phyloP scores from a whole-genome alignment of 1,140 invertebrate genomes.

The Danaus melanippus region DNA sequence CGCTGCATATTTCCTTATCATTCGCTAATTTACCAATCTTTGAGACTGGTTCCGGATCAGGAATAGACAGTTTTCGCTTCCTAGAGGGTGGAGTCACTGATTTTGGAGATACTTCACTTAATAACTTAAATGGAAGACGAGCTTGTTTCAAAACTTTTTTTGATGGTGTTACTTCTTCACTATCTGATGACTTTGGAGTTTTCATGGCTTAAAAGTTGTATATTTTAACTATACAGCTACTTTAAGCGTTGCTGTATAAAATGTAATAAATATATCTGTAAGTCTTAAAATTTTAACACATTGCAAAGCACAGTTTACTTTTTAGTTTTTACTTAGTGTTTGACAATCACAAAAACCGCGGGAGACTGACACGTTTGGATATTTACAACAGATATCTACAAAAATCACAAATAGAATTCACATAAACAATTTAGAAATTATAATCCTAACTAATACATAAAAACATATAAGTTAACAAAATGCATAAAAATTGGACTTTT shows the following conservation, averaged over 20 bases:
- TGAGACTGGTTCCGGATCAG: slow-evolving; percentile 37
- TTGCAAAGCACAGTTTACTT: slow-evolving; percentile 29
- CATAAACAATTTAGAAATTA: too few relatives aligned
- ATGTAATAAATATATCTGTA: slow-evolving; percentile 4
- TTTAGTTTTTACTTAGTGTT: slow-evolving; percentile 19
- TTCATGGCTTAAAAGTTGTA: slow-evolving; percentile 40
- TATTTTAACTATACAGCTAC: slow-evolving; percentile 17
- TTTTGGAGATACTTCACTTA: slow-evolving; percentile 50
- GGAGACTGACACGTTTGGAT: slow-evolving; percentile 23
- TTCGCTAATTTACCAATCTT: slow-evolving; percentile 56
- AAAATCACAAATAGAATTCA: background rate
- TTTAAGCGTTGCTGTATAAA: slow-evolving; percentile 16
- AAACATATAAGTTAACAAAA: too few relatives aligned
- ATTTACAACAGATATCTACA: slow-evolving; percentile 19
- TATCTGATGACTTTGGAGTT: slow-evolving; percentile 47
- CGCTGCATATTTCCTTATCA: slow-evolving; percentile 38
- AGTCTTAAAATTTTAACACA: slow-evolving; percentile 27
- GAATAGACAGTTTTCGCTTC: slow-evolving; percentile 53
- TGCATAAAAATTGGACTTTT: too few relatives aligned
- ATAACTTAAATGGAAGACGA: slow-evolving; percentile 56
- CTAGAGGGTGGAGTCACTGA: slow-evolving; percentile 35
- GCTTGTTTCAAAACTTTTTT: slow-evolving; percentile 65
- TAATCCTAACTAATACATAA: too few relatives aligned
- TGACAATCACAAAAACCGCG: slow-evolving; percentile 39
- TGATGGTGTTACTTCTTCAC: slow-evolving; percentile 50